Conservation (phyloP, 2,113 vertebrate species). For the Pardalotus punctatus region DNA sequence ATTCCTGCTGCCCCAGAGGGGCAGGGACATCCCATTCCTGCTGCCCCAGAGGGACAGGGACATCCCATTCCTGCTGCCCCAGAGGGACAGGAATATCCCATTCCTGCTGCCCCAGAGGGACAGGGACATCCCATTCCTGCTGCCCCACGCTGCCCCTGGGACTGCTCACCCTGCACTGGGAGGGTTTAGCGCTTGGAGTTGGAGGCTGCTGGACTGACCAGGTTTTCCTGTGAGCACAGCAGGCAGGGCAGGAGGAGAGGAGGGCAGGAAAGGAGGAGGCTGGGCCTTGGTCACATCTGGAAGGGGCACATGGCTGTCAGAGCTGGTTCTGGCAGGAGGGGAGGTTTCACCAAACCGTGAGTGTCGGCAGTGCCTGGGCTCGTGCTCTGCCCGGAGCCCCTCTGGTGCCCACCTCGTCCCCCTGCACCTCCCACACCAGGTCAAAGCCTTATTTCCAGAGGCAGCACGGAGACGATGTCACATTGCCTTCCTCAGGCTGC, state of each 20-base stretch:
- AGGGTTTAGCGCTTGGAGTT: accelerated
- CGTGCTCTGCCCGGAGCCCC: not conserved
- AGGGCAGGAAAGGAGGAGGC: not conserved
- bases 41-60: no score
- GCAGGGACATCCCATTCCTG: no score
- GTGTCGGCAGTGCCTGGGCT: not conserved
- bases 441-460: not conserved
- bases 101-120: not conserved
- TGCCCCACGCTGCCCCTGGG: not conserved
- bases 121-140: not conserved
- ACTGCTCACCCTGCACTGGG: accelerated
- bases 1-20: not conserved
- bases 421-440: accelerated
- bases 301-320: accelerated
- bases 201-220: accelerated
- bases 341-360: not conserved
- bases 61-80: not conserved
- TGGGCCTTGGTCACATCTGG: not conserved
- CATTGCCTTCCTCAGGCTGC: not conserved
- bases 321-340: not conserved
- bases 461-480: not conserved
- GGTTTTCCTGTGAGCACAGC: not conserved
- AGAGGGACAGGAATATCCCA: no score
- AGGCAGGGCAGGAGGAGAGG: not conserved
- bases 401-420: not conserved